Evolutionary conservation across 53 echinoderm and acorn worm genomes (phyloP).

Genomic region (Astropecten irregularis): DNA sequence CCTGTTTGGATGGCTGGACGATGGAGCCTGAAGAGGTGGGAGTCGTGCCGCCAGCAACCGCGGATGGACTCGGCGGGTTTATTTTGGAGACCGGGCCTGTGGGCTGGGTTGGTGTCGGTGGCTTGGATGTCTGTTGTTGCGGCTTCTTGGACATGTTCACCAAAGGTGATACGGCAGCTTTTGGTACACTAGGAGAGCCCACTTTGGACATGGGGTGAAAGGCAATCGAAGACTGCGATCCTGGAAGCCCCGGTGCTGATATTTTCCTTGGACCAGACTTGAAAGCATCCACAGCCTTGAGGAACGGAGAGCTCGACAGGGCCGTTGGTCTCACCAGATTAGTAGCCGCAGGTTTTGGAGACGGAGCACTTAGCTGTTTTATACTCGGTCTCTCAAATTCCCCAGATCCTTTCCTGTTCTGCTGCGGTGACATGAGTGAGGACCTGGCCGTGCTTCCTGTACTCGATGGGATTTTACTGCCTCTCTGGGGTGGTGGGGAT

Average conservation of each 20-base stretch:
- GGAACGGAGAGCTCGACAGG: conserved; percentile 31
- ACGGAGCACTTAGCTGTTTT: conserved; percentile 8
- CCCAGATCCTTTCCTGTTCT: conserved; percentile 57
- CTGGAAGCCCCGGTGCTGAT: conserved; percentile 11
- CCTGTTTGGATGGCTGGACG: conserved; percentile 16
- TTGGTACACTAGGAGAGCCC: conserved; percentile 40
- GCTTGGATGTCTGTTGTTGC: neutral
- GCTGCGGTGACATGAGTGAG: conserved; percentile 75
- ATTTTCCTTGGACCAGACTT: conserved; percentile 10
- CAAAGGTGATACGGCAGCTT: conserved; percentile 28
- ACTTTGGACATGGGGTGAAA: conserved; percentile 48
- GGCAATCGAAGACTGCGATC: conserved; percentile 20
- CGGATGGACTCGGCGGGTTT: conserved; percentile 57
- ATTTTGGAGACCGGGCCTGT: conserved; percentile 35
- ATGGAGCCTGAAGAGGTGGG: conserved; percentile 32
- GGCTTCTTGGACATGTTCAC: conserved; percentile 7
- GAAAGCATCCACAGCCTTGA: conserved; percentile 40
- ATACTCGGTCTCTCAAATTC: conserved; percentile 5
- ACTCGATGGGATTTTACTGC: conserved; percentile 82
- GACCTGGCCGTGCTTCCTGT: conserved; percentile 15
- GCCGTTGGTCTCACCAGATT: conserved; percentile 48
- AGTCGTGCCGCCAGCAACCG: conserved; percentile 8
- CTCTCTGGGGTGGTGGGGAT: conserved; percentile 63
- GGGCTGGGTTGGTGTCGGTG: conserved; percentile 60
- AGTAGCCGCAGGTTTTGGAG: conserved; percentile 39